Base-by-base conservation (phyloP, 2,113 vertebrate genomes). In the Syngnathus floridae region DNA sequence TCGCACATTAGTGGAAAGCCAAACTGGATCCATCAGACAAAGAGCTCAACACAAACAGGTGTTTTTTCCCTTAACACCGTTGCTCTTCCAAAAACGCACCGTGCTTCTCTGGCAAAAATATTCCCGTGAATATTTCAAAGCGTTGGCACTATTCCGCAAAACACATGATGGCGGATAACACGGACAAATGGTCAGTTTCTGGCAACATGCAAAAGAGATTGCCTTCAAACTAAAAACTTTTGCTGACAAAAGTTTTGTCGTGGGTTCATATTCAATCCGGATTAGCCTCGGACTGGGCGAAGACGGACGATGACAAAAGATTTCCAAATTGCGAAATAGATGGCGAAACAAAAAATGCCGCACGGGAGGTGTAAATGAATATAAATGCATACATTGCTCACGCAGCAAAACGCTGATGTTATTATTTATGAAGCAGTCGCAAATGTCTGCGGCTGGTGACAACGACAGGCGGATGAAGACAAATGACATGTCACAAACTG, bases 401-500 rank as follows among this genome's bases (percentile, higher is more conserved):
- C 56, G 56, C 54, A 66, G 68, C 64, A 76, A 79, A 77, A 76
- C 57, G 73, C 74, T 49, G 62, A 62, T 8, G 26, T 66, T 73
- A 16, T 54, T 54, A 55, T 56, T 56, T 56, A 58, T 67, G 37
- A 75, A 72, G 59, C 66, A 51, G 35, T 56, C 45, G 48, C 49
- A 31, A 64, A 31, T 55, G 58, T 75, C 40, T 69, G 78, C 59
- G 22, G 78, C 71, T 72, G 6, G 68, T 80, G 81, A 78, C 86
- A 84, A 75, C 74, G 69, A 75, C 73, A 70, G 72, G 67, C 79
- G 66, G 78, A 89, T 86, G 86, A 89, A 88, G 87, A 89, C 79
- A 84, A 88, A 89, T 6, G 79, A 87, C 71, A 62, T 68, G 76
- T 83, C 83, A 80, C 63, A 84, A 83, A 87, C 75, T 73, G 72